Evolutionary conservation across 92 coral and sea anemone species (phyloP), one percentile per base, ranked within the genome.

Genomic region (Siderastrea radians): DNA sequence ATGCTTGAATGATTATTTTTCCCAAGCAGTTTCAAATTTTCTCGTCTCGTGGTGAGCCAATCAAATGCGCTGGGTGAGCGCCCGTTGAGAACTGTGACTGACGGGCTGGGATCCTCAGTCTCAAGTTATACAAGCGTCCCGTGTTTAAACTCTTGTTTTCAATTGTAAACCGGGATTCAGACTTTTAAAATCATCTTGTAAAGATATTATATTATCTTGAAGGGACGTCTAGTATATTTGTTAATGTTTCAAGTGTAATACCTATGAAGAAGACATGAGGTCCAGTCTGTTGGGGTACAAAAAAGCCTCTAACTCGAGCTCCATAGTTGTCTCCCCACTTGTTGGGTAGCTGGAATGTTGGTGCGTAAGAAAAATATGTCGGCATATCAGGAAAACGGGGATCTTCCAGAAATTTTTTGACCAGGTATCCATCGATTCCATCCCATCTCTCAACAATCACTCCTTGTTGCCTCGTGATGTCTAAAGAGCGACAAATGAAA

Each of bases 251-350:
- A 6, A 26, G 45, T 50, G n/a, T 19, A 63, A 26, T 80, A 92
- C 95, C 95, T 67, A 92, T 62, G 8, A 8, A 77, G 19, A 92
- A 92, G 16, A 9, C 13, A 44, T 92, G 93, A 12, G 49, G 68
- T 54, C 95, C 95, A 8, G 48, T 75, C 43, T 74, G 79, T 12
- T 62, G 74, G 1, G 95, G 95, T 47, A 90, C 92, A 79, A 92
- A 92, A 90, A 70, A 92, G 6, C 87, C 95, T 16, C 85, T 80
- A 59, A 92, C 57, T 51, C 93, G 74, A 2, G 91, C 68, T 7
- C 95, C 95, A 75, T 61, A 92, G 26, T 17, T 75, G 3, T 75
- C 61, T 16, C 84, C 95, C 95, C 95, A 92, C 55, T 85, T 76
- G 3, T 13, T 38, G 2, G 93, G 93, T 14, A 85, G 82, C n/a